phyloP scores from a whole-genome alignment of 2,113 vertebrate genomes.

The Neodon shergylaensis region DNA sequence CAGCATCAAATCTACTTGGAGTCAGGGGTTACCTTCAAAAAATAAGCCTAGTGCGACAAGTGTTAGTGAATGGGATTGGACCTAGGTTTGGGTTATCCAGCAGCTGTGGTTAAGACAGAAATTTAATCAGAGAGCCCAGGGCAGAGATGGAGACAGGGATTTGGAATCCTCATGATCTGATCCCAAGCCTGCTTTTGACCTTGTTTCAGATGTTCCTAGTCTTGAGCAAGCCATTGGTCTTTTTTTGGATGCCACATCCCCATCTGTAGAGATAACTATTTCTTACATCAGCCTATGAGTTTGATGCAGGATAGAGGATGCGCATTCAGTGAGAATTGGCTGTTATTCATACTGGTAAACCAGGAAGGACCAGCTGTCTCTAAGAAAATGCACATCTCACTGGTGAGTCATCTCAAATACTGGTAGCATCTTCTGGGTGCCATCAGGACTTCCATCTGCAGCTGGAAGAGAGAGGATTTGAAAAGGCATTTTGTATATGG shows the following conservation, averaged over 20 bases:
- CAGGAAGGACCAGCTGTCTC: neutral
- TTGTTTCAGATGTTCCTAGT: neutral
- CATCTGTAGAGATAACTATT: neutral
- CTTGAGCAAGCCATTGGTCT: neutral
- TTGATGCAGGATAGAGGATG: neutral
- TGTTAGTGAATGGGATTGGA: neutral
- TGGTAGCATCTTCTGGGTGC: neutral
- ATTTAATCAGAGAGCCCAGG: neutral
- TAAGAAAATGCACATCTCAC: neutral
- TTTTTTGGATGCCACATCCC: neutral
- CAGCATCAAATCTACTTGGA: neutral
- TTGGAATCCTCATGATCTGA: neutral
- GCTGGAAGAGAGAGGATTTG: neutral
- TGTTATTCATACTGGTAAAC: neutral
- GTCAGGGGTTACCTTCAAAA: neutral
- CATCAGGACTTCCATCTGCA: neutral
- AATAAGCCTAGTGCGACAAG: neutral
- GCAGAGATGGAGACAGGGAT: neutral
- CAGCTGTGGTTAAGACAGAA: neutral
- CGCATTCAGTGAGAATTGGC: neutral
- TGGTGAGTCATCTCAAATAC: neutral
- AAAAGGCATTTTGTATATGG: neutral
- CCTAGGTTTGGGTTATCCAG: neutral
- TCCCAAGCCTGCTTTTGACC: neutral
- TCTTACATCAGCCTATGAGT: neutral